phyloP scores from a whole-genome alignment of 2,113 vertebrate genomes.

The Salminus brasiliensis region DNA sequence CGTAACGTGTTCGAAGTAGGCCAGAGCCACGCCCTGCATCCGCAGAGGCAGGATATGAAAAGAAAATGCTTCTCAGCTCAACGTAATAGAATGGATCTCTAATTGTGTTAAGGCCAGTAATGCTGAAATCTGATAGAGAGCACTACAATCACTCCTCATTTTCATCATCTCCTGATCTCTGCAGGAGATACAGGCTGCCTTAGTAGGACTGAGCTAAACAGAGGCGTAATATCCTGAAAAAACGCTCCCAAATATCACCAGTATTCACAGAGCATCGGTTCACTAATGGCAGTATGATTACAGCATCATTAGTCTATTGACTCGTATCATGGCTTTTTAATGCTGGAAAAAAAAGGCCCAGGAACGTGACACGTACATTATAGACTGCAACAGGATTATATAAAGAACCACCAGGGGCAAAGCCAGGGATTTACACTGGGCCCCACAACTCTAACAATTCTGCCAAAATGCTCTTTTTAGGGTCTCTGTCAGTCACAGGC shows the following conservation, averaged over 20 bases:
- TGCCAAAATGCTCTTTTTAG: no score
- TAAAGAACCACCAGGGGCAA: no score
- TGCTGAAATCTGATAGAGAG: constrained; percentile 62
- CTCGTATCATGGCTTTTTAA: background rate
- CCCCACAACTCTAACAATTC: no score
- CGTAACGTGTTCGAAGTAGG: background rate
- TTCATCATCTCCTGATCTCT: constrained; percentile 31
- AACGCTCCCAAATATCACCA: no score
- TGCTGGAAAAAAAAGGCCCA: background rate
- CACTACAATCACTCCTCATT: constrained; percentile 39
- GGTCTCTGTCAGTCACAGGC: no score
- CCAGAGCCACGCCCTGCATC: constrained; percentile 4
- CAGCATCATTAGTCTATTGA: background rate
- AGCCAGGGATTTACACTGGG: no score
- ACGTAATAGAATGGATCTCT: constrained; percentile 56
- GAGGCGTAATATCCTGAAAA: constrained; percentile 1
- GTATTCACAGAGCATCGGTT: background rate
- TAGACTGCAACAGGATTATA: no score
- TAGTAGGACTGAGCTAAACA: background rate
- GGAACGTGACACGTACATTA: no score
- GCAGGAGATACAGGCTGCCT: background rate
- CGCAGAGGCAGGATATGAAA: constrained; percentile 33
- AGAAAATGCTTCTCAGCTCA: constrained; percentile 27
- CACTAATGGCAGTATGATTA: background rate
- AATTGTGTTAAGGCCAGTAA: constrained; percentile 64